Base-by-base conservation (phyloP, 1,140 invertebrate species). In the Tetragonula clypearis region DNA sequence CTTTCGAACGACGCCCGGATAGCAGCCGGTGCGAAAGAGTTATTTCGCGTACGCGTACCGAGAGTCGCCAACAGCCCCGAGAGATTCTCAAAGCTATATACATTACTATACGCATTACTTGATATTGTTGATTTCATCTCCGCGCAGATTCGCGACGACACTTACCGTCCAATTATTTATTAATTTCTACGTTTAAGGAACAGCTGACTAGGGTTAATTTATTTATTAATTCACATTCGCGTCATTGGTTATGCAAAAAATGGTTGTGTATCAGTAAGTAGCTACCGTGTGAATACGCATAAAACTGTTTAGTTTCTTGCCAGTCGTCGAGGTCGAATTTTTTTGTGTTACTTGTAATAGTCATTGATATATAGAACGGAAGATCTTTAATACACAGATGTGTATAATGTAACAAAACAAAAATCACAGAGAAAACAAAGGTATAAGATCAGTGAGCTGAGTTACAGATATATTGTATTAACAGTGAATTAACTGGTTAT, bases 191-290 rank as follows among this genome's bases (percentile, higher is more conserved):
- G 58, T 80, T 56, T 26, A 82, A 85, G 35, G 3, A n/a, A 53
- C 62, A 65, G 49, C 49, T 41, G 87, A 88, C 87, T 30, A 30
- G 83, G 68, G 58, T 72, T 89, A 86, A 89, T 89, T 30, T 49
- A 74, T 89, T 89, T 83, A 83, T 88, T 86, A 82, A 89, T 89
- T 82, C 81, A 58, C 79, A 86, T 88, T 86, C 84, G 68, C 23
- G 75, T 81, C 14, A 3, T 41, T 53, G 53, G 23, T 81, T 56
- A 72, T 65, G 76, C 26, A 23, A 69, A 55, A 88, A 3, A 88
- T 87, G 66, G 53, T 65, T 77, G 83, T 62, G 56, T 55, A 73
- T 77, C 60, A 75, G 69, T 76, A 26, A 72, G 21, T n/a, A 30
- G 58, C 69, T 71, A 41, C 65, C 55, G 66, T 26, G 8, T 17